Percentiles rank a stretch among this genome's conserved stretches.
Evolutionary conservation across 2,888 invertebrate genomes (phyloP).

Genomic region (Callimorpha dominula): DNA sequence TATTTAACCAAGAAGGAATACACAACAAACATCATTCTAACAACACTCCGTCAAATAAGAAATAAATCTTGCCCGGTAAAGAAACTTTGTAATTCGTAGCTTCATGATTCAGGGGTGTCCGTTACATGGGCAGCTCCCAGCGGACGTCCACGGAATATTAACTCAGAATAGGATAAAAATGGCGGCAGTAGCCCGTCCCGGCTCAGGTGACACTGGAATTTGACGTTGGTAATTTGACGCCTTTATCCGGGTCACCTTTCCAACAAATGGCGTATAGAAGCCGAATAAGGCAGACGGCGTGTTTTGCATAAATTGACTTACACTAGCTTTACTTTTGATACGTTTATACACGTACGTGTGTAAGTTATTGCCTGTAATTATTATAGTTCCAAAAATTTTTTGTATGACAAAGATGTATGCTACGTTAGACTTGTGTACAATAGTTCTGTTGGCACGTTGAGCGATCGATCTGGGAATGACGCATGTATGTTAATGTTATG

Average conservation of each 20-base stretch:
- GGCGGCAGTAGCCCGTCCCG: conserved; percentile 67
- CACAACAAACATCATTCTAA: conserved; percentile 50
- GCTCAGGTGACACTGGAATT: conserved; percentile 81
- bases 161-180: conserved; percentile 81
- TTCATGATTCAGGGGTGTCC: conserved; percentile 70
- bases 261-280: conserved; percentile 69
- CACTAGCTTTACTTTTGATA: not conserved
- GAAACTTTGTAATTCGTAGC: conserved; percentile 69
- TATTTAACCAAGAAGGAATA: conserved; percentile 38
- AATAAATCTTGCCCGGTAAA: conserved; percentile 50
- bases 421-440: not conserved
- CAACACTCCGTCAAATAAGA: conserved; percentile 48
- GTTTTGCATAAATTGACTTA: conserved; percentile 65
- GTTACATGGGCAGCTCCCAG: conserved; percentile 72
- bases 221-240: conserved; percentile 82
- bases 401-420: not conserved
- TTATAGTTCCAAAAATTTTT: too few relatives aligned
- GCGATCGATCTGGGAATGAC: not conserved
- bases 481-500: not conserved
- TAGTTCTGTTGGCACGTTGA: not conserved
- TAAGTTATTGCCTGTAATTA: not conserved
- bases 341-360: not conserved
- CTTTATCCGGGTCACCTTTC: conserved; percentile 79
- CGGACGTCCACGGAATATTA: conserved; percentile 81
- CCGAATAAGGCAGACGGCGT: conserved; percentile 64